Evolutionary conservation across 2,888 invertebrate species (phyloP), one percentile per base, ranked within the genome.

Genomic region (Microplitis manilae): DNA sequence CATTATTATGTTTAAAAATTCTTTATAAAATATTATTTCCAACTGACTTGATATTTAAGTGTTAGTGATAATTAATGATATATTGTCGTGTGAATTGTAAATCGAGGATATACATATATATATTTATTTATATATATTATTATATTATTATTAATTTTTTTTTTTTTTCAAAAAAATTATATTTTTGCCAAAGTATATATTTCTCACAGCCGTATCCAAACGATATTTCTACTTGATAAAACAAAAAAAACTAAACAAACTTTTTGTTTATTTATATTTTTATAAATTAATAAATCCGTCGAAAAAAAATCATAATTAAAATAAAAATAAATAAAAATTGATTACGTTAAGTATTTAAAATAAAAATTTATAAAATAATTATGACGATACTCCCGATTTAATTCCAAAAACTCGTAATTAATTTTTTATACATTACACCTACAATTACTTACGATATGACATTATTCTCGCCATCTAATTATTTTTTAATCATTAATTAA

Each of bases 301-400:
- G 20, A 62, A 62, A 20, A 62, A 20, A 62, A 62, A 0, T 9
- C 6, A n/a, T 62, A 8, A 15, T 17, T 17, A 15, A 62, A 62
- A 15, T 7, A 62, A 15, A 17, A 17, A 62, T 62, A 62, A 20
- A 30, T 38, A 50, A n/a, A 38, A 60, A n/a, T 20, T 50, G 20
- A 7, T 50, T 8, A n/a, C n/a, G 4, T 30, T n/a, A 71, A 71
- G 13, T 17, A 59, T 61, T 65, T 68, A 62, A 60, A 65, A 60
- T 39, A 68, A 5, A 69, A 64, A 75, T 61, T 76, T 75, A 70
- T 78, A 68, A 77, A 80, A 78, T 75, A 72, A 77, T 81, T 79
- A 76, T 77, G 79, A 81, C 81, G 81, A 82, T 82, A 82, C 80
- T 81, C 79, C 79, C 80, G 80, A 82, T 81, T 79, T 72, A 78